These are phyloP conservation scores for Folsomia manolachei DNA, from an alignment of 2,888 invertebrate species.

Conservation along the genomic window DNA sequence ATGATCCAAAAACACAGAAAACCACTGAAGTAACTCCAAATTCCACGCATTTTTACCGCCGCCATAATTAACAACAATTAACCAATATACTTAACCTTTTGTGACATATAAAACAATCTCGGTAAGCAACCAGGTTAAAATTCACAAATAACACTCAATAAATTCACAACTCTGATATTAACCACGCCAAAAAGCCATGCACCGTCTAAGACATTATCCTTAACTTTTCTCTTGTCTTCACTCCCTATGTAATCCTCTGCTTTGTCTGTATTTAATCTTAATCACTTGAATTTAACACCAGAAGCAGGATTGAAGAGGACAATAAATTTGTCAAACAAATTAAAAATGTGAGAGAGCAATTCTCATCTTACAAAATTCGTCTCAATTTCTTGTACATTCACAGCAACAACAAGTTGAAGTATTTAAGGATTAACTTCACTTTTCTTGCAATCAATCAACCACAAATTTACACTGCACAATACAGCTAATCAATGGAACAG, in stretches of 20 bases:
- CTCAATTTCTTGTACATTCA: background rate
- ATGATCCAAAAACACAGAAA: constrained; percentile 47
- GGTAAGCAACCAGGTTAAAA: background rate
- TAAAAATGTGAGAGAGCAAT: background rate
- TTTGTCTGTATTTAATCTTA: too few species aligned
- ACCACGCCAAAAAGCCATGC: background rate
- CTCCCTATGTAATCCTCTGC: too few species aligned
- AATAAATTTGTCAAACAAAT: background rate
- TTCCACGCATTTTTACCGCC: constrained; percentile 22
- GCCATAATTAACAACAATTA: background rate
- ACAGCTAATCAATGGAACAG: too few species aligned
- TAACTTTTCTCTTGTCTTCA: too few species aligned
- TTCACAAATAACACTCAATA: background rate
- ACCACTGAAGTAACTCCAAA: constrained; percentile 41
- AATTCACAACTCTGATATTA: background rate
- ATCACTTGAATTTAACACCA: too few species aligned
- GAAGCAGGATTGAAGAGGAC: too few species aligned
- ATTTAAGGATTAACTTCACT: background rate
- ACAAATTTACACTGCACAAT: background rate
- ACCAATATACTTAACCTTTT: background rate
- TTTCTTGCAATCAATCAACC: constrained; percentile 3
- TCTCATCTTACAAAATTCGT: background rate
- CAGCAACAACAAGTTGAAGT: background rate
- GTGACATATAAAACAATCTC: constrained; percentile 9
- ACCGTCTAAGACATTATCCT: background rate